These are phyloP conservation scores for Monochamus saltuarius DNA, from an alignment of 1,140 invertebrate species.

Conservation along the genomic window DNA sequence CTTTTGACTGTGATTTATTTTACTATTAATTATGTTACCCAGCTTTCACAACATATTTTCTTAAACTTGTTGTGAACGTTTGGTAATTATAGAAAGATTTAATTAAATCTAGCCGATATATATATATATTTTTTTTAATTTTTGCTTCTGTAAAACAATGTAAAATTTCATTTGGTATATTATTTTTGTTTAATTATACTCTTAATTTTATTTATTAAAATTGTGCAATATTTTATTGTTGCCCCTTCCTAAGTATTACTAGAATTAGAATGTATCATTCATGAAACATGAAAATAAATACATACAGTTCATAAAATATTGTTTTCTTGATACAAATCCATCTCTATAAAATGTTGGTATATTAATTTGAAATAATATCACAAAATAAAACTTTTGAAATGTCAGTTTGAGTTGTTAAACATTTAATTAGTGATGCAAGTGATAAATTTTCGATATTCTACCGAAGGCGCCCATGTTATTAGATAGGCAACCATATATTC, in stretches of 20 bases:
- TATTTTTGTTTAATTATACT: slow-evolving; percentile 8
- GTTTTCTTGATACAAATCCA: no score
- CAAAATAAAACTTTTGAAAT: no score
- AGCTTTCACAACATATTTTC: neutral
- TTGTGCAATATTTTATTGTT: slow-evolving; percentile 24
- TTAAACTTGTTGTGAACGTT: neutral
- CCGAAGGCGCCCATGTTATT: no score
- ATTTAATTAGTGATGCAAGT: no score
- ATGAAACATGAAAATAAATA: slow-evolving; percentile 12
- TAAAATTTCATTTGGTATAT: slow-evolving; percentile 4
- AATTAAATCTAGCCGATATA: slow-evolving; percentile 5
- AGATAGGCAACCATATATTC: no score
- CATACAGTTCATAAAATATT: neutral
- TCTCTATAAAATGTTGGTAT: no score
- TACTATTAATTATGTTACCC: slow-evolving; percentile 10
- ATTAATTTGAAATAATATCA: no score
- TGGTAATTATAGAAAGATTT: neutral
- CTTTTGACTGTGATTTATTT: slow-evolving; percentile 24
- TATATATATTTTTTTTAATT: slow-evolving; percentile 10
- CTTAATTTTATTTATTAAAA: neutral
- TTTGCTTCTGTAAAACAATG: slow-evolving; percentile 15
- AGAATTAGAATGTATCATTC: slow-evolving; percentile 21
- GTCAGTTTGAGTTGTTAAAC: no score
- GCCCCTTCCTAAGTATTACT: slow-evolving; percentile 19
- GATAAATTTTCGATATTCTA: no score